Evolutionary conservation across 2,113 vertebrate genomes (phyloP).

Genomic region (Microcebus jonahi): DNA sequence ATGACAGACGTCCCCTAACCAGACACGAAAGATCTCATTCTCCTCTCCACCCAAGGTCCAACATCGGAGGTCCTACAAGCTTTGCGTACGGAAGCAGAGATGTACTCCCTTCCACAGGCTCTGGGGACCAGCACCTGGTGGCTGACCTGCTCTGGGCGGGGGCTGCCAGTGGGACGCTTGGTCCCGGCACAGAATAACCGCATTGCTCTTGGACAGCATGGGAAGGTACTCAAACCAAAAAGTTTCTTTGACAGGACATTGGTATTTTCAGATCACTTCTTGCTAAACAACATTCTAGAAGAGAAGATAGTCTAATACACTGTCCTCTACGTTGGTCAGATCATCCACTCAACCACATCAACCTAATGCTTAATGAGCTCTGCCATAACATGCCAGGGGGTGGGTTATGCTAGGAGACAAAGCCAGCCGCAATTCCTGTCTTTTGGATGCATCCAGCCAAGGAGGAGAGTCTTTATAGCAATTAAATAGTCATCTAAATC

Average conservation of each 20-base stretch:
- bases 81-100: fast-evolving
- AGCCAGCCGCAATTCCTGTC: background rate
- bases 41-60: background rate
- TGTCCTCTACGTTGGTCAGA: background rate
- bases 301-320: background rate
- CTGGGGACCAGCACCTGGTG: fast-evolving
- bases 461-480: background rate
- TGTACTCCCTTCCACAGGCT: fast-evolving
- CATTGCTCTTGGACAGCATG: constrained; percentile 62
- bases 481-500: background rate
- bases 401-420: background rate
- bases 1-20: fast-evolving
- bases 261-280: background rate
- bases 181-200: constrained; percentile 12
- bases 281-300: background rate
- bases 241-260: too few relatives aligned
- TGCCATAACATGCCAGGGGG: fast-evolving
- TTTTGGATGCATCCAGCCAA: background rate
- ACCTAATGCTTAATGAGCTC: background rate
- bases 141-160: background rate
- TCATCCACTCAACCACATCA: background rate
- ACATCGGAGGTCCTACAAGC: fast-evolving
- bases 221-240: constrained; percentile 34
- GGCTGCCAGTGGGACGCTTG: constrained; percentile 61
- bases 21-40: fast-evolving